Conservation (phyloP, 2,888 invertebrate species). For the Drosophila prostipennis region DNA sequence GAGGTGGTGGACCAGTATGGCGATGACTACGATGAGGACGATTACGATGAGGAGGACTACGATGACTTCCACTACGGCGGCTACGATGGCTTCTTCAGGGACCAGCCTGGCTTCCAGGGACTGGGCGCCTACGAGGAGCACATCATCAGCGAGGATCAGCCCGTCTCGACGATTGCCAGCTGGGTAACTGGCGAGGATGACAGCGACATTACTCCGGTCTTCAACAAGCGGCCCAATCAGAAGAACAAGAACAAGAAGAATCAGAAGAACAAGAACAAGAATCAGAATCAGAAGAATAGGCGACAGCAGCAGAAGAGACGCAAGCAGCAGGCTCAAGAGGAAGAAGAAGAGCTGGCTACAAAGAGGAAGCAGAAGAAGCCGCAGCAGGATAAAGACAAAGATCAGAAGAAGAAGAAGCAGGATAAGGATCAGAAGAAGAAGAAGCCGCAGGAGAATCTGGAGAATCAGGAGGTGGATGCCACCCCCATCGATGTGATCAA, state of each 20-base stretch:
- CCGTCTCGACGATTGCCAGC: constrained; percentile 62
- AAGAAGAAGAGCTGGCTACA: constrained; percentile 9
- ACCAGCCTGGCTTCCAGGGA: constrained; percentile 27
- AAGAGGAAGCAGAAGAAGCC: constrained; percentile 24
- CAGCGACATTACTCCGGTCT: constrained; percentile 45
- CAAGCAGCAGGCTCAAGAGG: constrained; percentile 18
- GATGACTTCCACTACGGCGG: constrained; percentile 49
- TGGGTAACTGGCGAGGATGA: constrained; percentile 69
- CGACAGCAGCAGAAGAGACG: constrained; percentile 26
- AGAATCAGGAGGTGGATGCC: constrained; percentile 9
- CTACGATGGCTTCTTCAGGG: constrained; percentile 18
- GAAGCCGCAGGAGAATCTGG: constrained; percentile 35
- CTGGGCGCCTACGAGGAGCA: constrained; percentile 54
- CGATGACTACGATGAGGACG: constrained; percentile 25
- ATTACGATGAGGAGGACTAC: constrained; percentile 39
- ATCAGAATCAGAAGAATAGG: constrained; percentile 32
- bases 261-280: constrained; percentile 27
- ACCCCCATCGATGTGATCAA: constrained; percentile 12
- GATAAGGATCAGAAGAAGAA: constrained; percentile 28
- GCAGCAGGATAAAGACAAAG: constrained; percentile 24
- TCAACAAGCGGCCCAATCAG: constrained; percentile 35
- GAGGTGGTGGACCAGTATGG: constrained; percentile 8
- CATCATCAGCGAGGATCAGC: constrained; percentile 46
- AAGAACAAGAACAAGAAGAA: constrained; percentile 12
- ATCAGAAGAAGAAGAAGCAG: constrained; percentile 24